These are phyloP conservation scores for Gerris buenoi DNA, from an alignment of 1,140 invertebrate genomes.

Conservation along the genomic window DNA sequence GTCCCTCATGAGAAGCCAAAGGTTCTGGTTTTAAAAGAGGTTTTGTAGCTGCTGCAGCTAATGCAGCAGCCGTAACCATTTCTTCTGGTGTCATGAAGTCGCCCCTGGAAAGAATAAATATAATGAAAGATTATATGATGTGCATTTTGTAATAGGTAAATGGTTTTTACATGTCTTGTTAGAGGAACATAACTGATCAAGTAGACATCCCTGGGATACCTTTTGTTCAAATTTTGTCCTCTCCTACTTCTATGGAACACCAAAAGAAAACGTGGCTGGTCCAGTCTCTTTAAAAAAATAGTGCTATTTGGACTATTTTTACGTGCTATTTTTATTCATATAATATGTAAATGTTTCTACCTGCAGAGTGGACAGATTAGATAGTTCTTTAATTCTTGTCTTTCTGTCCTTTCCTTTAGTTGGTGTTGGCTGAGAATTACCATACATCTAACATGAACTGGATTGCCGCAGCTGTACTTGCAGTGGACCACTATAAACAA, in stretches of 20 bases:
- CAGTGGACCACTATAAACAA: slow-evolving; percentile 1
- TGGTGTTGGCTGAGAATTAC: background rate
- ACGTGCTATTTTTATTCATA: too few species aligned
- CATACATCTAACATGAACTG: slow-evolving; percentile 1
- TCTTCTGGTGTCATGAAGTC: background rate
- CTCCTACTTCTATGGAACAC: too few species aligned
- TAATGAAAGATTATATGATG: too few species aligned
- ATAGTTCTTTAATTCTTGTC: background rate
- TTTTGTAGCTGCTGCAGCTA: background rate
- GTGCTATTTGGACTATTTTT: too few species aligned
- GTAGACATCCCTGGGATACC: too few species aligned
- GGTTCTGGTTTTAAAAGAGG: background rate
- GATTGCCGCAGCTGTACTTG: slow-evolving; percentile 2
- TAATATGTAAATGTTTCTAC: too few species aligned
- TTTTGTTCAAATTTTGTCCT: too few species aligned
- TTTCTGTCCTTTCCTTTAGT: background rate
- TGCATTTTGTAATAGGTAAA: too few species aligned
- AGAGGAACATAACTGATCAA: too few species aligned
- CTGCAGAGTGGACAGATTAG: background rate
- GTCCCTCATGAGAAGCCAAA: background rate
- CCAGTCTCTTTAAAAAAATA: too few species aligned
- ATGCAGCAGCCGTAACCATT: background rate
- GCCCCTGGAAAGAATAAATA: background rate
- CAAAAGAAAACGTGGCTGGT: too few species aligned
- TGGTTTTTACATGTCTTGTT: too few species aligned